Conservation (phyloP, 2,113 vertebrate species). For the Dromas ardeola region DNA sequence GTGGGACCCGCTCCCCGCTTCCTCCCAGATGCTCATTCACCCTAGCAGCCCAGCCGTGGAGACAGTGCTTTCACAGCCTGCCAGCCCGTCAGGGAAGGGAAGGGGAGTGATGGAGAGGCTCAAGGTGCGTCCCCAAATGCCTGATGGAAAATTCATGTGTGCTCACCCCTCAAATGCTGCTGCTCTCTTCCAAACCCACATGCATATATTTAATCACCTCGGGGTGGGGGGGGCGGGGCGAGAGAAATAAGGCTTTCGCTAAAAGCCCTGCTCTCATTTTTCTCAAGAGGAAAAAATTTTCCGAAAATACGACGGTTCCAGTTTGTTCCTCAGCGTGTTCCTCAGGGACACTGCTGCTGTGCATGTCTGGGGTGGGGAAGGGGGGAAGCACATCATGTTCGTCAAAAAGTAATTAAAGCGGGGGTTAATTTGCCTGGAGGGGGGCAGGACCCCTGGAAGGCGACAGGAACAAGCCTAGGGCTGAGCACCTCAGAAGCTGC, state of each 20-base stretch:
- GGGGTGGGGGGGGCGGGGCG: rapidly evolving
- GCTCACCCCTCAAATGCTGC: rapidly evolving
- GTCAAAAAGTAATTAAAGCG: conserved; percentile 15
- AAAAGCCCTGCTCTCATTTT: neutral
- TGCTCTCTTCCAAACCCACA: neutral
- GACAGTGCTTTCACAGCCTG: conserved; percentile 44
- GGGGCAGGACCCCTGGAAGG: conserved; percentile 30
- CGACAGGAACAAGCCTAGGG: neutral
- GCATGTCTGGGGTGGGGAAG: neutral
- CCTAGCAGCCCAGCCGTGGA: conserved; percentile 36
- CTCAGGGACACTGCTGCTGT: neutral
- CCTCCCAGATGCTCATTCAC: conserved; percentile 12
- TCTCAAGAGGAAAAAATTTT: neutral
- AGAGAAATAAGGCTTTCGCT: neutral
- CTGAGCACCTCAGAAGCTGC: conserved; percentile 25
- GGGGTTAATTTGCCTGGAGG: neutral
- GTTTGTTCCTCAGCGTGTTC: neutral
- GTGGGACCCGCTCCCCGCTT: neutral
- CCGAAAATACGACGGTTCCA: neutral
- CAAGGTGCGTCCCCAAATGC: neutral
- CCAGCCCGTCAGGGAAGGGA: neutral
- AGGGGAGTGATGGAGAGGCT: neutral
- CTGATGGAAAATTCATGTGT: neutral
- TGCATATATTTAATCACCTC: neutral
- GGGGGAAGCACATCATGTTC: neutral